These are phyloP conservation scores for Lepisosteus oculatus DNA, from an alignment of 2,113 vertebrate genomes.

Conservation along the genomic window DNA sequence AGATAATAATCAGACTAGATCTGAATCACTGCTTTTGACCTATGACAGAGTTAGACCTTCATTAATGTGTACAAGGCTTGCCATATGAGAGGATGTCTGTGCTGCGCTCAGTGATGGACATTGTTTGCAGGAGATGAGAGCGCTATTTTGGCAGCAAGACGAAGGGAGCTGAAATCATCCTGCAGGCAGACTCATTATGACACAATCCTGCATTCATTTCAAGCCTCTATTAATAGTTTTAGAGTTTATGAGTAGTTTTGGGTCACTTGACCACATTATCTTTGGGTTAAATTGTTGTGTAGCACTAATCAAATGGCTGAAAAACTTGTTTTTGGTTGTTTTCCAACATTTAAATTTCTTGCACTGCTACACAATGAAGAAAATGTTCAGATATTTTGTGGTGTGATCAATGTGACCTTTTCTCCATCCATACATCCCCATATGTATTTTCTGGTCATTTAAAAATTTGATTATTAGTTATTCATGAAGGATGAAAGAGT, in stretches of 20 bases:
- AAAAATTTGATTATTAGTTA: no score
- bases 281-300: slow-evolving; percentile 20
- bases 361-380: no score
- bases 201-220: slow-evolving; percentile 83
- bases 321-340: background rate
- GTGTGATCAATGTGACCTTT: no score
- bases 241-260: slow-evolving; percentile 60
- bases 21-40: slow-evolving; percentile 82
- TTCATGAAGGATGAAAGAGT: no score
- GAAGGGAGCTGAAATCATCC: slow-evolving; percentile 66
- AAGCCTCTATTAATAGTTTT: slow-evolving; percentile 79
- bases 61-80: slow-evolving; percentile 84
- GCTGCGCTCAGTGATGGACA: slow-evolving; percentile 80
- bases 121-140: slow-evolving; percentile 88
- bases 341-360: no score
- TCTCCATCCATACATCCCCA: no score
- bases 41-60: slow-evolving; percentile 80
- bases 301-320: slow-evolving; percentile 5
- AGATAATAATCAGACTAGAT: slow-evolving; percentile 81
- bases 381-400: no score
- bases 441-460: no score
- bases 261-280: slow-evolving; percentile 59
- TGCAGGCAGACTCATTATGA: slow-evolving; percentile 76
- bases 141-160: slow-evolving; percentile 83
- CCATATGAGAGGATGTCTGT: slow-evolving; percentile 73